phyloP scores from a whole-genome alignment of 1,140 invertebrate genomes.

The Pseudomyrmex sp. region DNA sequence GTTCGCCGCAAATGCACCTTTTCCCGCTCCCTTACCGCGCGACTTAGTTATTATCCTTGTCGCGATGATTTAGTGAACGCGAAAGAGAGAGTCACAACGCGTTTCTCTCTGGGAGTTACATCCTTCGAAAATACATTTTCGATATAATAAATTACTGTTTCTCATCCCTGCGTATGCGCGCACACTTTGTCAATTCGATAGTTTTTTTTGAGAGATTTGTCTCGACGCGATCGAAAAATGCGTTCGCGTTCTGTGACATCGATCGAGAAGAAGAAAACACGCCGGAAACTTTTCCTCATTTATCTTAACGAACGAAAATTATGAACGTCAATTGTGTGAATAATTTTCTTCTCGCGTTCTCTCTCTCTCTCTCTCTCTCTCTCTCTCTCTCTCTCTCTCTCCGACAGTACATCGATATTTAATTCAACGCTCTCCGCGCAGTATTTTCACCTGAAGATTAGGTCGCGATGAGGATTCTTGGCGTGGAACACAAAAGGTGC shows the following conservation, averaged over 20 bases:
- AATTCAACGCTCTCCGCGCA: conserved; percentile 15
- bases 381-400: conserved; percentile 12
- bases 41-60: conserved; percentile 7
- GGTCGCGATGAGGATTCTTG: neutral
- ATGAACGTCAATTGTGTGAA: conserved; percentile 16
- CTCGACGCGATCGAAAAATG: neutral
- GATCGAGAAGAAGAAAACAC: neutral
- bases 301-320: neutral
- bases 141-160: no score
- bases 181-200: neutral
- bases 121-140: no score
- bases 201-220: neutral
- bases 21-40: neutral
- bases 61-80: neutral
- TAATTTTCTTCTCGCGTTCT: neutral
- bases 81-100: neutral
- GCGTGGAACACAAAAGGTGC: conserved; percentile 40
- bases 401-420: conserved; percentile 27
- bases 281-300: neutral
- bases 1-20: neutral
- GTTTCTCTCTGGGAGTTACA: neutral
- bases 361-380: conserved; percentile 15
- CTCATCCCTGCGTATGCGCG: neutral
- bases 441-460: conserved; percentile 35
- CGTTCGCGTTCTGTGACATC: neutral